Evolutionary conservation across 37 sponge, comb jelly and placozoan genomes (phyloP), one percentile per base, ranked within the genome.

Genomic region (Haliclona indistincta): DNA sequence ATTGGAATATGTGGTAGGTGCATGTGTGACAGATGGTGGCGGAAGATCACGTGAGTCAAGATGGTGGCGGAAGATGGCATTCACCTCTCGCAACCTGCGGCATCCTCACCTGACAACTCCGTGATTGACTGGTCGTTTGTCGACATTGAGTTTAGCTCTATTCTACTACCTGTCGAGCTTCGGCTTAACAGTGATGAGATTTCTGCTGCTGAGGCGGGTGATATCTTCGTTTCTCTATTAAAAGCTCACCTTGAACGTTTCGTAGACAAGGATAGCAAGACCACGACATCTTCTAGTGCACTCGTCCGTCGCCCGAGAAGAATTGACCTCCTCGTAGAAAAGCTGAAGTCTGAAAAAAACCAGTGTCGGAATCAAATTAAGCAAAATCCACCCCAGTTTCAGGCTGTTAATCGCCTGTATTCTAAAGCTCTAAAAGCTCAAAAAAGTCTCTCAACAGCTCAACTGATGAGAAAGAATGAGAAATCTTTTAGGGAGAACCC

Each of bases 31-130:
- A n/a, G n/a, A n/a, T n/a, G n/a, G n/a, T n/a, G n/a, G n/a, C n/a
- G n/a, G n/a, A n/a, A n/a, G n/a, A n/a, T n/a, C n/a, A n/a, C n/a
- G n/a, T n/a, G n/a, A n/a, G n/a, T n/a, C 36, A 41, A 6, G 66
- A 64, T 64, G 66, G 66, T 64, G 66, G 66, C 38, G 22, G 66
- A 64, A 64, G 22, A 41, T 38, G 15, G 39, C 39, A 38, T 41
- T 64, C 66, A 28, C 66, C 66, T 64, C 11, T 64, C 66, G 66
- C 66, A 64, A 22, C 43, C 68, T 67, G 17, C 44, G 25, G 68
- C 22, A 2, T 2, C 68, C 28, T 43, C 44, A 11, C 22, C 68
- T 3, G 68, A 2, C n/a, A 41, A 2, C 43, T 43, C 23, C 3
- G 2, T 10, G 1, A 44, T 39, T 4, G 4, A 22, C 44, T 67